phyloP scores from a whole-genome alignment of 64 coral and sea anemone species.

The Montipora sp. region DNA sequence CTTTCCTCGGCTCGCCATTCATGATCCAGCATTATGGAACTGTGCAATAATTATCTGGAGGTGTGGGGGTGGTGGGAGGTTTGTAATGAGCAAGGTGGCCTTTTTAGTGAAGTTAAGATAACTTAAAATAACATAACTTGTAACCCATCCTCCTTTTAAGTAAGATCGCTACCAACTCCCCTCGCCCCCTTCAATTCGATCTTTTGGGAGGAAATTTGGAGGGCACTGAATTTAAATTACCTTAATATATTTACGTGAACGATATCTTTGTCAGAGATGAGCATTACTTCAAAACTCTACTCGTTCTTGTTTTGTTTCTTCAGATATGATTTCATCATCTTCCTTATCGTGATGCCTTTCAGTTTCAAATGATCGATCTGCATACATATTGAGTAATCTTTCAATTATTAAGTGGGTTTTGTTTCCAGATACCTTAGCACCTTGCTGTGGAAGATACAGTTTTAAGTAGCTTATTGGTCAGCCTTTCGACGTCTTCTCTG shows the following conservation, averaged over 20 bases:
- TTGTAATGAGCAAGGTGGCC: background rate
- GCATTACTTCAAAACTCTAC: too few relatives aligned
- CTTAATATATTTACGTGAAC: too few relatives aligned
- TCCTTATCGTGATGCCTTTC: background rate
- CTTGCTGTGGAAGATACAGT: constrained; percentile 16
- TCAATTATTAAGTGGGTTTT: constrained; percentile 28
- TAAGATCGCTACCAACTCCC: background rate
- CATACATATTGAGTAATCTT: constrained; percentile 30
- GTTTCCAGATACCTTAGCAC: constrained; percentile 38
- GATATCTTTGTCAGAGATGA: too few relatives aligned
- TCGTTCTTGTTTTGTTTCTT: too few relatives aligned
- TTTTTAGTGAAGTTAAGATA: background rate
- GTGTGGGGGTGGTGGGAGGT: background rate
- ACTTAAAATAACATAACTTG: too few relatives aligned
- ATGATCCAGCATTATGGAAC: background rate
- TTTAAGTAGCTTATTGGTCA: constrained; percentile 31
- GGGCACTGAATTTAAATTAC: too few relatives aligned
- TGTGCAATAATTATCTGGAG: background rate
- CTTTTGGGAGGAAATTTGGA: background rate
- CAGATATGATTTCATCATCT: too few relatives aligned
- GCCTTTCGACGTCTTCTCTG: constrained; percentile 38
- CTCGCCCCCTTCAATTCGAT: background rate
- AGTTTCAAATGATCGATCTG: constrained; percentile 6
- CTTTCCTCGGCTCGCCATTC: too few relatives aligned
- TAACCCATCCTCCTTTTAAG: too few relatives aligned